Conservation (phyloP, 1,140 invertebrate genomes). For the Cardiocondyla obscurior region DNA sequence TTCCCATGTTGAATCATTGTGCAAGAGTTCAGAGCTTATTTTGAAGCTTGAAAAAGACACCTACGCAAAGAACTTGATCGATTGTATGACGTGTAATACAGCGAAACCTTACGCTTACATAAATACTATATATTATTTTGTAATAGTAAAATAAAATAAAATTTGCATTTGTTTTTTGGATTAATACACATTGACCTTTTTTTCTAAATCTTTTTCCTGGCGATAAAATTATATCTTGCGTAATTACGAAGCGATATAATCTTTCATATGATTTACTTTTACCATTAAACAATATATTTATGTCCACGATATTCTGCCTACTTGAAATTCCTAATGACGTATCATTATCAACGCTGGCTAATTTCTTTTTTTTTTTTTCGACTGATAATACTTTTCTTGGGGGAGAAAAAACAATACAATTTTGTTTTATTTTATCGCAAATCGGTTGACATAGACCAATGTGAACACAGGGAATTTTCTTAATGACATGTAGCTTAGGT, state of each 20-base stretch:
- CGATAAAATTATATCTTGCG: neutral
- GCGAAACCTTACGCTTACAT: neutral
- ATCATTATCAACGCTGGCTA: neutral
- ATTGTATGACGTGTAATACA: neutral
- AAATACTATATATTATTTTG: too few species aligned
- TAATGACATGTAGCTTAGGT: neutral
- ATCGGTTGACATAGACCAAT: neutral
- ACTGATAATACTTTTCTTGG: neutral
- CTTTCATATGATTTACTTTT: neutral
- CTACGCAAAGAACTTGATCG: neutral
- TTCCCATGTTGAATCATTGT: neutral
- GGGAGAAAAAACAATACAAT: neutral
- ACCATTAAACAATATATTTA: neutral
- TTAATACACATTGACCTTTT: neutral
- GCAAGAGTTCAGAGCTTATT: neutral
- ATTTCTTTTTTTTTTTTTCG: neutral
- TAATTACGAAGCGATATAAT: neutral
- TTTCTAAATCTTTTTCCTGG: too few species aligned
- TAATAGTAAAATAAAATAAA: too few species aligned
- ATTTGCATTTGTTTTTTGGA: neutral
- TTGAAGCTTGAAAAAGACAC: neutral
- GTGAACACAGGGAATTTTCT: neutral
- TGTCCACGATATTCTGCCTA: too few species aligned
- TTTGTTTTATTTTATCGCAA: neutral
- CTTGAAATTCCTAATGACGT: too few species aligned